Base-by-base conservation (phyloP, 2,113 vertebrate genomes). In the Piprites chloris region DNA sequence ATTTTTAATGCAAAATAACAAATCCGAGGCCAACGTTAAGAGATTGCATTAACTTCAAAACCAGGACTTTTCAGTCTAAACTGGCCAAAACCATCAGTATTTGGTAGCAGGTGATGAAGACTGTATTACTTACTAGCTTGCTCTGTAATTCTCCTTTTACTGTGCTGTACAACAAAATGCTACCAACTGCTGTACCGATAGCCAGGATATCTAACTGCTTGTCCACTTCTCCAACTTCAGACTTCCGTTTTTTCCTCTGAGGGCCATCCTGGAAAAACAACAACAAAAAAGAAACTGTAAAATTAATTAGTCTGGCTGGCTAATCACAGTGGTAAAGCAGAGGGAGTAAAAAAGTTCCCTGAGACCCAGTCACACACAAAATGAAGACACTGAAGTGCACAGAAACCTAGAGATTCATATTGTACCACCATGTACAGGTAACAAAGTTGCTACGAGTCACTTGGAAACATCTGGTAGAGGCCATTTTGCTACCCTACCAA, bases 211-310 rank as follows among this genome's bases (percentile, higher is more conserved):
- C 99, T 41, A 98, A 96, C 94, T 98, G 98, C 89, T 98, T 98
- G 94, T 97, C 97, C n/a, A 91, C 96, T 93, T 96, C 98, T 50
- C 39, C 96, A 19, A 85, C 98, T 96, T 99, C 99, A 3, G 99
- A 99, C 99, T 99, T 99, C 98, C 99, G 98, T 96, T 99, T 99
- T 98, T 99, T 99, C 97, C 99, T 99, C 97, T 98, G 99, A 33
- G 99, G 99, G 9, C 98, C 98, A 95, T 99, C 99, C 99, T 99
- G 90, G 68, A 85, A 89, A 94, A 35, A 37, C 19, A 35, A 59
- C 1, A 6, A 68, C 72, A 55, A 62, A 37, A 84, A 16, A 78
- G 21, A 92, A 86, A 79, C 14, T 0, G 0, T 56, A 5, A 82
- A 82, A 89, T 20, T 21, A 19, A 33, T 83, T 32, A 76, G 27